Conservation (phyloP, 2,888 invertebrate genomes). For the Eristalis intricaria region DNA sequence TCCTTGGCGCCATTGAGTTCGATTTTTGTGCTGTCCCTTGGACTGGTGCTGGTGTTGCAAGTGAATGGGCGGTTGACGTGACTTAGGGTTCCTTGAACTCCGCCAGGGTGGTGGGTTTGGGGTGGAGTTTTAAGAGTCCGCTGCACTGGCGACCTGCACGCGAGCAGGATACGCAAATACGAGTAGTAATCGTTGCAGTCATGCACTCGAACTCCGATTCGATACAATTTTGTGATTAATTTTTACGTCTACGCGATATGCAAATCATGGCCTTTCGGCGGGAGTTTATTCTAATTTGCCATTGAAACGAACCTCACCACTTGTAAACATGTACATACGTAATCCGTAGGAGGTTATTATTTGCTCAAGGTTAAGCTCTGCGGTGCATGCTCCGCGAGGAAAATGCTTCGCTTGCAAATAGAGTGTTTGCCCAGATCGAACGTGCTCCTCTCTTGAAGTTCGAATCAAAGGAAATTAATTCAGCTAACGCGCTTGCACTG, state of each 20-base stretch:
- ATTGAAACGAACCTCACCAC: background rate
- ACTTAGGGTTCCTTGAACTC: constrained; percentile 63
- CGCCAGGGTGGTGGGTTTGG: background rate
- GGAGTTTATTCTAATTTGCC: background rate
- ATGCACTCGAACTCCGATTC: background rate
- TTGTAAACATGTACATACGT: background rate
- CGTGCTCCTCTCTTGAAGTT: too few relatives aligned
- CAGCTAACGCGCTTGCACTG: background rate
- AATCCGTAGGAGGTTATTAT: background rate
- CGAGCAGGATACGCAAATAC: background rate
- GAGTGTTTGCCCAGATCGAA: too few relatives aligned
- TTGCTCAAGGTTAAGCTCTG: background rate
- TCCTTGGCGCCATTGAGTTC: constrained; percentile 59
- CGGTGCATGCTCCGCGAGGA: background rate
- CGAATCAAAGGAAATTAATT: background rate
- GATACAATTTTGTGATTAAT: background rate
- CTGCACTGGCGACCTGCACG: background rate
- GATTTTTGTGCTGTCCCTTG: constrained; percentile 27
- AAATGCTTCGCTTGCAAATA: too few relatives aligned
- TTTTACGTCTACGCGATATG: background rate
- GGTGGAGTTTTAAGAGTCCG: background rate
- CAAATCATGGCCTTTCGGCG: background rate
- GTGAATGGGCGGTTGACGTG: constrained; percentile 27
- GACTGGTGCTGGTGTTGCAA: constrained; percentile 24
- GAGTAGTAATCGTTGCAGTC: background rate